These are phyloP conservation scores for Ophioninae sp. DNA, from an alignment of 2,888 invertebrate species.

Conservation along the genomic window DNA sequence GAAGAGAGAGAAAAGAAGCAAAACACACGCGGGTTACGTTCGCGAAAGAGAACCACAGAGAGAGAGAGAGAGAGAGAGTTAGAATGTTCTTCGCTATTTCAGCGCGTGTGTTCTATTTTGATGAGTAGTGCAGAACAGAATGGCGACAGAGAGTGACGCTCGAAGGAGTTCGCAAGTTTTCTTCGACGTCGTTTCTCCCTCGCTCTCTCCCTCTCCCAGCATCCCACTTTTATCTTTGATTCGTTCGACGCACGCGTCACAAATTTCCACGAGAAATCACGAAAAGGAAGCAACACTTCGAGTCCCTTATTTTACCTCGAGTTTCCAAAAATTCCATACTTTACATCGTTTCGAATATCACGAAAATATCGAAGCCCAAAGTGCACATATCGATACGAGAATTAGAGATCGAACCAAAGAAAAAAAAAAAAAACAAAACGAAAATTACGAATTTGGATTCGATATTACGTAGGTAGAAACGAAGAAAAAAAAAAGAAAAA, in stretches of 20 bases:
- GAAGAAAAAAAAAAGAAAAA: not conserved
- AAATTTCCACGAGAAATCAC: not conserved
- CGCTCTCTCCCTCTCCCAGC: slow-evolving; percentile 40
- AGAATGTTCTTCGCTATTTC: slow-evolving; percentile 61
- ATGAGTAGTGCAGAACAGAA: slow-evolving; percentile 64
- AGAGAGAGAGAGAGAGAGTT: slow-evolving; percentile 30
- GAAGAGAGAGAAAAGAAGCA: not conserved
- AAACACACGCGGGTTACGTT: slow-evolving; percentile 53
- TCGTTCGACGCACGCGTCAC: slow-evolving; percentile 54
- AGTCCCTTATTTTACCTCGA: not conserved
- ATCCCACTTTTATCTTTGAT: slow-evolving; percentile 53
- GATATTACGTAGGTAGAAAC: not conserved
- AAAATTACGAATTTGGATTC: not conserved
- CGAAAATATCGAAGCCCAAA: not conserved
- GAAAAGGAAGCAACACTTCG: not conserved
- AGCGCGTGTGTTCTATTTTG: slow-evolving; percentile 64
- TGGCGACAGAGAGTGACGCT: slow-evolving; percentile 64
- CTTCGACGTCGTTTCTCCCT: slow-evolving; percentile 38
- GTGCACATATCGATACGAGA: not conserved
- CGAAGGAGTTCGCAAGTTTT: slow-evolving; percentile 59
- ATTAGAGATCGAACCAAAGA: no score
- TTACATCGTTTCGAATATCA: not conserved
- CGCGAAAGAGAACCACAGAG: slow-evolving; percentile 42
- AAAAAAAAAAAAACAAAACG: not conserved
- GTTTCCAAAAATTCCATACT: not conserved